phyloP scores from a whole-genome alignment of 2,113 vertebrate genomes.

The Cyphomyrus plagiostoma region DNA sequence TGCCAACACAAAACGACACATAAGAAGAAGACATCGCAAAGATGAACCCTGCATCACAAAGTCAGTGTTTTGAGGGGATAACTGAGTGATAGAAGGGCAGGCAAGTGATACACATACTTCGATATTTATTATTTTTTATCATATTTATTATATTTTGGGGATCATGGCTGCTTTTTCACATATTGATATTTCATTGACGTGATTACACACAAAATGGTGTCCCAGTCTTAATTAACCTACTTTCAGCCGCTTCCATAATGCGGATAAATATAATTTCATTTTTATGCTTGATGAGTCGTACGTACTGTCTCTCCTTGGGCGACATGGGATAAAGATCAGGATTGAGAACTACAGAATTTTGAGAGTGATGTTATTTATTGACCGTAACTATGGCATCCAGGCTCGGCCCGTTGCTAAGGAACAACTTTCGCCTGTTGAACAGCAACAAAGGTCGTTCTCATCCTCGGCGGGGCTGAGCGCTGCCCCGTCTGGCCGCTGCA shows the following conservation, averaged over 20 bases:
- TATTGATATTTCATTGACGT: neutral
- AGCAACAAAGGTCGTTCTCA: conserved; percentile 62
- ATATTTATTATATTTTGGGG: neutral
- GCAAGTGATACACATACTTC: neutral
- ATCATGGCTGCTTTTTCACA: neutral
- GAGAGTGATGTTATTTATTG: conserved; percentile 50
- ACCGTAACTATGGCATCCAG: conserved; percentile 53
- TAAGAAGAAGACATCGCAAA: neutral
- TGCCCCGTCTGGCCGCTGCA: conserved; percentile 48
- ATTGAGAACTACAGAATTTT: conserved; percentile 30
- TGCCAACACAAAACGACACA: neutral
- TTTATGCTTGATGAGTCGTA: neutral
- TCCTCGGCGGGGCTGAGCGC: conserved; percentile 35
- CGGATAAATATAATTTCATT: neutral
- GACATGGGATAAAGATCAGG: neutral
- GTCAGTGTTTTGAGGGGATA: neutral
- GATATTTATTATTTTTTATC: neutral
- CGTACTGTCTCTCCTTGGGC: neutral
- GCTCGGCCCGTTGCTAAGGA: conserved; percentile 70
- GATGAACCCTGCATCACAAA: neutral
- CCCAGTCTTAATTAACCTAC: neutral
- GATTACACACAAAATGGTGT: neutral
- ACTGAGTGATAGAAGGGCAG: neutral
- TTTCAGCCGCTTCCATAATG: neutral
- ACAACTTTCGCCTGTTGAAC: conserved; percentile 62